These are phyloP conservation scores for Tyrannus savana DNA, from an alignment of 2,113 vertebrate species.

Conservation along the genomic window DNA sequence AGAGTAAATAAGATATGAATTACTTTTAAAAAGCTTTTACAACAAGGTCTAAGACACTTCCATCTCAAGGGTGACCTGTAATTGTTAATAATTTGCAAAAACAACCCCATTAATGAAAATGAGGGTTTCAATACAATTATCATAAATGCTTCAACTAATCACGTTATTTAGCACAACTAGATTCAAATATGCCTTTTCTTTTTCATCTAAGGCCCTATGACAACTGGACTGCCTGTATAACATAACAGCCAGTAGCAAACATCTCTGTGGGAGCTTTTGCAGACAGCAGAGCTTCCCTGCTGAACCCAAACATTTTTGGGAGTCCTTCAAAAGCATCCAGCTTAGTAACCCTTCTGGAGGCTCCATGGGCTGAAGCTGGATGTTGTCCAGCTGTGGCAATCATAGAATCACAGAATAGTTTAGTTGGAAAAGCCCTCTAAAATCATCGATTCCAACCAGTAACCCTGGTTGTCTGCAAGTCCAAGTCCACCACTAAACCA, in stretches of 20 bases:
- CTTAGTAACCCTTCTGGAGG: not conserved
- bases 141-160: not conserved
- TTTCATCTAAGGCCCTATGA: not conserved
- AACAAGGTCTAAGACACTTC: not conserved
- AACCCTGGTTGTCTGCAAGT: not conserved
- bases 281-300: not conserved
- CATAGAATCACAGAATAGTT: not conserved
- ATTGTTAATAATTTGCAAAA: not conserved
- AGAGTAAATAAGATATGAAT: not conserved
- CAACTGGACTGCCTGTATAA: not conserved
- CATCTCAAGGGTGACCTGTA: not conserved
- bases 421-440: not conserved
- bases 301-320: not conserved
- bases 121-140: not conserved
- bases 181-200: not conserved
- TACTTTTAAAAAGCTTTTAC: not conserved
- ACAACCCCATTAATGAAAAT: not conserved
- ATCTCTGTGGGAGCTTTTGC: not conserved
- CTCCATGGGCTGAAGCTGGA: not conserved
- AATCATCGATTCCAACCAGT: not conserved
- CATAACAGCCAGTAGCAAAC: not conserved
- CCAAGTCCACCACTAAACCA: not conserved
- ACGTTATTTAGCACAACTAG: not conserved
- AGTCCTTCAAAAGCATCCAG: not conserved
- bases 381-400: not conserved